These are phyloP conservation scores for Pampus argenteus DNA, from an alignment of 2,797 vertebrate species.

Conservation along the genomic window DNA sequence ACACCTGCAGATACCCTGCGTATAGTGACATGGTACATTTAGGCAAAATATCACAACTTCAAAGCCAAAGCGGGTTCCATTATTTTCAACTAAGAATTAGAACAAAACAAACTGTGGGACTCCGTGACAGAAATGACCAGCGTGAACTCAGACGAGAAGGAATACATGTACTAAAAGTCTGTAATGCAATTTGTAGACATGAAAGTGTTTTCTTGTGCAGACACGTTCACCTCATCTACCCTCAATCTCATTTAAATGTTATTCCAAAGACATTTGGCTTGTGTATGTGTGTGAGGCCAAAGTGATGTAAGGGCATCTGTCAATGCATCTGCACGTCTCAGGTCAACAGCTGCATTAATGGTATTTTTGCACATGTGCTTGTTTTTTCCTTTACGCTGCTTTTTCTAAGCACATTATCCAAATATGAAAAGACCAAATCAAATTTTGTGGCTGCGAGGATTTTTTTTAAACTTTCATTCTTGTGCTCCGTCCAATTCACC, in stretches of 20 bases:
- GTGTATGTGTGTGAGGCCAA: slow-evolving; percentile 18
- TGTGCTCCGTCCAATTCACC: slow-evolving; percentile 26
- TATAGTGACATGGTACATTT: background rate
- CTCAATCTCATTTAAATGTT: slow-evolving; percentile 42
- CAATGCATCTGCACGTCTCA: slow-evolving; percentile 21
- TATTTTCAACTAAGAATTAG: too few species aligned
- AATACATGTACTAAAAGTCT: too few species aligned
- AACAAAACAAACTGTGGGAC: too few species aligned
- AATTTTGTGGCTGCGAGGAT: slow-evolving; percentile 11
- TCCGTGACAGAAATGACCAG: too few species aligned
- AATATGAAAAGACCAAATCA: slow-evolving; percentile 17
- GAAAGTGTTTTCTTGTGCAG: slow-evolving; percentile 43
- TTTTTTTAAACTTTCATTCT: slow-evolving; percentile 34
- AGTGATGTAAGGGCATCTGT: slow-evolving; percentile 4
- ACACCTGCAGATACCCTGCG: too few species aligned
- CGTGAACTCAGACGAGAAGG: too few species aligned
- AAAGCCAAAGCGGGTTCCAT: background rate
- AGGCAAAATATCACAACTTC: background rate
- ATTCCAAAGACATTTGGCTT: slow-evolving; percentile 42
- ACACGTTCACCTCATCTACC: slow-evolving; percentile 37
- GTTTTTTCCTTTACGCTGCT: slow-evolving; percentile 2
- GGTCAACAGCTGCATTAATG: slow-evolving; percentile 20
- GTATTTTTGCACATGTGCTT: slow-evolving; percentile 11
- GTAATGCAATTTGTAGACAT: slow-evolving; percentile 56
- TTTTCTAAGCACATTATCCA: slow-evolving; percentile 13